Evolutionary conservation across 2,113 vertebrate species (phyloP).

Genomic region (Ctenomys sociabilis): DNA sequence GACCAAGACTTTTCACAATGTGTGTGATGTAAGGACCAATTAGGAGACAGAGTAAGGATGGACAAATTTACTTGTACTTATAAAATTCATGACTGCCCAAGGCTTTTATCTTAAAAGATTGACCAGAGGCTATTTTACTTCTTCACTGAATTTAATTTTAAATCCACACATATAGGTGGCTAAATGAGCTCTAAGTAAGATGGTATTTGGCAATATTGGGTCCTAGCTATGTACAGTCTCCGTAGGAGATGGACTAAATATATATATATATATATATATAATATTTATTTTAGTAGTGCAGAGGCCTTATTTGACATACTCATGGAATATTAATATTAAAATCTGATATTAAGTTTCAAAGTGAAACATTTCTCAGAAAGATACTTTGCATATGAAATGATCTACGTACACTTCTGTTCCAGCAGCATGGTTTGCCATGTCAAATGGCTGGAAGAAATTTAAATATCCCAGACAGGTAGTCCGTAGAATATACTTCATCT

Average conservation of each 20-base stretch:
- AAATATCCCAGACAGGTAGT: background rate
- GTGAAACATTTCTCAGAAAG: background rate
- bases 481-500: accelerated
- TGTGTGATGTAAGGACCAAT: background rate
- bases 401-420: accelerated
- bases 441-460: background rate
- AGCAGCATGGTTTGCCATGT: accelerated
- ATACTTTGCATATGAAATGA: background rate
- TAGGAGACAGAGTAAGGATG: background rate
- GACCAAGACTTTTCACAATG: background rate
- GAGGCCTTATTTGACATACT: background rate
- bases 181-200: background rate
- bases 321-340: background rate
- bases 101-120: background rate
- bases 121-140: background rate
- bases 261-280: too few relatives aligned
- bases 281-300: background rate
- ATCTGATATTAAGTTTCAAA: background rate
- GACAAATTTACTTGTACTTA: background rate
- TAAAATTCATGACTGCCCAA: background rate
- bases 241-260: background rate
- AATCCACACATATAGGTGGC: background rate
- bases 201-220: accelerated
- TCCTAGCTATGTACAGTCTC: background rate
- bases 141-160: background rate